Conservation (phyloP, 2,888 invertebrate species). For the Ochropleura plecta region DNA sequence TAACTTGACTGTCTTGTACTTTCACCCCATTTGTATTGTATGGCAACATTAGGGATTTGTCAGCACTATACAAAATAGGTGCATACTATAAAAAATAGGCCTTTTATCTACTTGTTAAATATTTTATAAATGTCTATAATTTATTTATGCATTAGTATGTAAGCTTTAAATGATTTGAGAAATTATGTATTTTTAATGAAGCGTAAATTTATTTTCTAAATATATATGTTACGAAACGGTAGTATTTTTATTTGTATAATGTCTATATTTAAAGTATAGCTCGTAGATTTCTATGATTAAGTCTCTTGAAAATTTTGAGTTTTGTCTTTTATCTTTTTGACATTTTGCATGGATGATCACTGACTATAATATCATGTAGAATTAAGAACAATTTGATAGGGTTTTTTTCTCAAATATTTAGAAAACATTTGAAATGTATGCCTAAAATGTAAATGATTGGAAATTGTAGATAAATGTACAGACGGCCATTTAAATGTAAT, state of each 20-base stretch:
- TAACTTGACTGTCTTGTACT: conserved; percentile 9
- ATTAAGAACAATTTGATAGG: conserved; percentile 26
- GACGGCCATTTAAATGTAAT: conserved; percentile 55
- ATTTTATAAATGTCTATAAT: conserved; percentile 34
- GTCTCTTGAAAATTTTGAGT: background rate
- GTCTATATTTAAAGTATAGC: conserved; percentile 4
- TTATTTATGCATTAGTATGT: conserved; percentile 38
- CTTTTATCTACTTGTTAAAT: conserved; percentile 46
- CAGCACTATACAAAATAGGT: conserved; percentile 32
- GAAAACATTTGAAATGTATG: conserved; percentile 28
- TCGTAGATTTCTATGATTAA: conserved; percentile 10
- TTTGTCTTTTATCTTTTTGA: background rate
- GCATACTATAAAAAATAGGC: conserved; percentile 43
- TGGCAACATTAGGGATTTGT: conserved; percentile 60
- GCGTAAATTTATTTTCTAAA: conserved; percentile 12
- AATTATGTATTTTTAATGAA: conserved; percentile 26
- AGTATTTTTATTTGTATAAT: conserved; percentile 27
- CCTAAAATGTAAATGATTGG: conserved; percentile 32
- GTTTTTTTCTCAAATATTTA: conserved; percentile 8
- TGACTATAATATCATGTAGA: conserved; percentile 23
- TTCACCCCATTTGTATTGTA: conserved; percentile 22
- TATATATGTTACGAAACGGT: conserved; percentile 4
- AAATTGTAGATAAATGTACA: conserved; percentile 57
- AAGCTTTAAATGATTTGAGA: conserved; percentile 47
- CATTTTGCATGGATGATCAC: conserved; percentile 13